Evolutionary conservation across 2,888 invertebrate species (phyloP).

Genomic region (Colletes collaris): DNA sequence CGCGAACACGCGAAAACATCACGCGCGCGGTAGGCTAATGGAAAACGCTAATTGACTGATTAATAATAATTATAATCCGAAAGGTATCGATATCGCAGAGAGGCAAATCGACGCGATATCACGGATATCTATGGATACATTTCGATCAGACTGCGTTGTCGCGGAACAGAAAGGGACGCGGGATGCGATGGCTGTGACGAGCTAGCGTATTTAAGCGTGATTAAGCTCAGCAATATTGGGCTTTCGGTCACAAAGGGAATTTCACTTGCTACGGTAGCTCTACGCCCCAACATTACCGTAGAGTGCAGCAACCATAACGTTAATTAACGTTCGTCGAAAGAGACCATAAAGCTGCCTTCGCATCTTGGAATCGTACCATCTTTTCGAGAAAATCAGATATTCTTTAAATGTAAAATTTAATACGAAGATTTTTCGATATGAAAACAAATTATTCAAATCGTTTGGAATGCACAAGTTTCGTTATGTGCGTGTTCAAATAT

Average conservation of each 20-base stretch:
- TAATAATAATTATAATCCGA: conserved; percentile 60
- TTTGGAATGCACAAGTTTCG: too few species aligned
- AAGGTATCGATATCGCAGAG: conserved; percentile 33
- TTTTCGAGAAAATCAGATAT: too few species aligned
- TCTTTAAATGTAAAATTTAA: too few species aligned
- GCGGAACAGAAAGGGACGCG: conserved; percentile 12
- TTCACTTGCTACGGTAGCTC: conserved; percentile 49
- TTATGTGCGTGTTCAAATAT: too few species aligned
- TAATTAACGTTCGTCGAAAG: conserved; percentile 59
- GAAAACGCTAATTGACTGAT: conserved; percentile 66
- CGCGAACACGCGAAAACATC: conserved; percentile 21
- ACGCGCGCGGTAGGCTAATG: conserved; percentile 35
- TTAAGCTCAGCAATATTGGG: conserved; percentile 66
- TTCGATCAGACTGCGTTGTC: conserved; percentile 38
- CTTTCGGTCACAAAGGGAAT: conserved; percentile 68
- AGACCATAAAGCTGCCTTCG: not conserved
- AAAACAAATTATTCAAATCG: too few species aligned
- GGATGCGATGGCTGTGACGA: conserved; percentile 30
- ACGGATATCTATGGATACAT: conserved; percentile 14
- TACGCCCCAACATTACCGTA: conserved; percentile 30
- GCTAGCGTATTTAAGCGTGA: conserved; percentile 64
- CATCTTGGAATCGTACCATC: not conserved
- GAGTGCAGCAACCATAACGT: conserved; percentile 53
- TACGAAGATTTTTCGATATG: too few species aligned
- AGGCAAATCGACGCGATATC: conserved; percentile 39